These are phyloP conservation scores for Rhodinocichla rosea DNA, from an alignment of 2,113 vertebrate species.

Conservation along the genomic window DNA sequence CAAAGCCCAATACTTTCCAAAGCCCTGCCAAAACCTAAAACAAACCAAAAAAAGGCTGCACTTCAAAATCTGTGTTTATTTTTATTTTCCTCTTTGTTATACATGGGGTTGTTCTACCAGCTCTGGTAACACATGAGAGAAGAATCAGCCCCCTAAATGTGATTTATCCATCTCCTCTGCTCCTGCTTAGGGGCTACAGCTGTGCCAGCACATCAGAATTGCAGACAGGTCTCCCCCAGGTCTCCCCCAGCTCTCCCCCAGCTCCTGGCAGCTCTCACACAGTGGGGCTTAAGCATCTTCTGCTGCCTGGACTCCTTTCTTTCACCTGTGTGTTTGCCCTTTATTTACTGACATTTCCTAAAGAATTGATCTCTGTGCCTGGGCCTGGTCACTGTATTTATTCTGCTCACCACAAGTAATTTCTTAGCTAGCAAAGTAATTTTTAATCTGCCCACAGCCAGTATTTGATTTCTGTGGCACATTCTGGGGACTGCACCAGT, in stretches of 20 bases:
- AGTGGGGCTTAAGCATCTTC: background rate
- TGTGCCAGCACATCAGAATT: background rate
- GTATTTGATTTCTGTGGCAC: background rate
- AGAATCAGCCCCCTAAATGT: background rate
- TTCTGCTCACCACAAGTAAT: background rate
- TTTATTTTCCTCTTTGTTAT: background rate
- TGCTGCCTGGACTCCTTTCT: background rate
- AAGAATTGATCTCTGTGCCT: background rate
- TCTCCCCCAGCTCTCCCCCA: background rate
- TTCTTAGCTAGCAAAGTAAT: background rate
- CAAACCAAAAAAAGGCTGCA: rapidly evolving
- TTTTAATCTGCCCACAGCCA: background rate
- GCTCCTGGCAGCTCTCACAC: background rate
- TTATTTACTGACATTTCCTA: background rate
- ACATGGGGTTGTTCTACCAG: background rate
- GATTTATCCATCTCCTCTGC: background rate
- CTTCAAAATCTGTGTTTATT: background rate
- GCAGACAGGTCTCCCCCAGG: background rate
- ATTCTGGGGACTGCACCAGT: background rate
- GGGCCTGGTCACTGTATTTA: background rate
- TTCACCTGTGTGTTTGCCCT: background rate
- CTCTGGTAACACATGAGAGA: background rate
- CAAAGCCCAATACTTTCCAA: background rate
- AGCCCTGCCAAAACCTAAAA: background rate
- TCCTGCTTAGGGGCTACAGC: background rate